These are phyloP conservation scores for Aphyosemion australe DNA, from an alignment of 2,113 vertebrate genomes.

Conservation along the genomic window DNA sequence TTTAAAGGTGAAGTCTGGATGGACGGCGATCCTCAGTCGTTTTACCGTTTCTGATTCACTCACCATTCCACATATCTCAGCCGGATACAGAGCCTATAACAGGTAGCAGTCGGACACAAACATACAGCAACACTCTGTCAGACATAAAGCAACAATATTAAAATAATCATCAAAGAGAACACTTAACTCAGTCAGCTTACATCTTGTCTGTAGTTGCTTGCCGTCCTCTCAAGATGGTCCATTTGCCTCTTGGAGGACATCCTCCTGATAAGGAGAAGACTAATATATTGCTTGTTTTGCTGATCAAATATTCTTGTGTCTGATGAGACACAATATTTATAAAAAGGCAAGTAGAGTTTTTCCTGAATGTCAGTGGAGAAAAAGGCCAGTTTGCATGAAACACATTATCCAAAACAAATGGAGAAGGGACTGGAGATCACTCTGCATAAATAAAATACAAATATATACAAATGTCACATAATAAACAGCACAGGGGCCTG, in stretches of 20 bases:
- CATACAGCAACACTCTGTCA: slow-evolving; percentile 2
- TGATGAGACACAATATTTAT: background rate
- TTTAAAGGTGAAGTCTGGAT: slow-evolving; percentile 89
- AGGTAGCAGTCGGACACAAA: background rate
- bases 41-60: slow-evolving; percentile 85
- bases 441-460: no score
- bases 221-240: slow-evolving; percentile 91
- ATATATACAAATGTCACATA: no score
- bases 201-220: slow-evolving; percentile 85
- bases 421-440: no score
- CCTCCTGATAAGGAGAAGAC: slow-evolving; percentile 67
- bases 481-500: no score
- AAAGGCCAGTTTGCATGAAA: no score
- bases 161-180: no score
- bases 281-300: background rate
- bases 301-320: background rate
- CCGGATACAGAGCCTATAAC: slow-evolving; percentile 82
- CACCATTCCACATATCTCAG: slow-evolving; percentile 84
- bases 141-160: background rate
- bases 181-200: slow-evolving; percentile 73
- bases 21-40: slow-evolving; percentile 82
- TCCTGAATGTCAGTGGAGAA: no score
- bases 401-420: no score
- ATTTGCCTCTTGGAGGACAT: slow-evolving; percentile 85
- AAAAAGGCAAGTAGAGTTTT: slow-evolving; percentile 37